phyloP scores from a whole-genome alignment of 2,797 vertebrate species.

The Syngnathus rostellatus region DNA sequence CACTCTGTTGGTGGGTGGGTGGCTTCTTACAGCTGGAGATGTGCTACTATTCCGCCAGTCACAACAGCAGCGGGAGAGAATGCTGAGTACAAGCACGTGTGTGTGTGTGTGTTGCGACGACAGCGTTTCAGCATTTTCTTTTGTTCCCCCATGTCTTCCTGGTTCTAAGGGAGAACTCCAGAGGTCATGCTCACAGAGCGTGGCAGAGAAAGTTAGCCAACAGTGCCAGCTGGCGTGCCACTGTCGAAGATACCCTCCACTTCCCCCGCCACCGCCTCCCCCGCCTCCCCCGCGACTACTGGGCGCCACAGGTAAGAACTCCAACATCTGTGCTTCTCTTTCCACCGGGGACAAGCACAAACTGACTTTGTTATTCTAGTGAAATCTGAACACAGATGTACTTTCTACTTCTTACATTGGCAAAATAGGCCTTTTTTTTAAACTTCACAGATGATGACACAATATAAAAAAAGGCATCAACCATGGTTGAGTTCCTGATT shows the following conservation, averaged over 20 bases:
- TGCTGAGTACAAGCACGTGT: constrained; percentile 31
- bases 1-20: constrained; percentile 65
- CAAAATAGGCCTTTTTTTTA: no score
- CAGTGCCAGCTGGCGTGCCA: constrained; percentile 86
- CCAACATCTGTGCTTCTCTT: constrained; percentile 25
- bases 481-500: no score
- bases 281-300: constrained; percentile 74
- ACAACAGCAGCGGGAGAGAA: constrained; percentile 39
- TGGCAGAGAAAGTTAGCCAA: constrained; percentile 76
- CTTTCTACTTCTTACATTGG: no score
- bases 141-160: constrained; percentile 15
- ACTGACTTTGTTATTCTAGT: background rate
- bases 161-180: constrained; percentile 80
- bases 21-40: constrained; percentile 65
- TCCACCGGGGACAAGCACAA: background rate
- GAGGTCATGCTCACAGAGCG: constrained; percentile 84
- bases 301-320: constrained; percentile 61
- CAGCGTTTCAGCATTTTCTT: background rate
- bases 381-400: background rate
- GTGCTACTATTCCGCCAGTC: constrained; percentile 61
- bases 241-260: constrained; percentile 83
- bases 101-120: constrained; percentile 2
- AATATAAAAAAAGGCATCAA: no score
- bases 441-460: no score
- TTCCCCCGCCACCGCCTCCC: constrained; percentile 86